phyloP scores from a whole-genome alignment of 2,113 vertebrate species.

The Pseudorasbora parva region DNA sequence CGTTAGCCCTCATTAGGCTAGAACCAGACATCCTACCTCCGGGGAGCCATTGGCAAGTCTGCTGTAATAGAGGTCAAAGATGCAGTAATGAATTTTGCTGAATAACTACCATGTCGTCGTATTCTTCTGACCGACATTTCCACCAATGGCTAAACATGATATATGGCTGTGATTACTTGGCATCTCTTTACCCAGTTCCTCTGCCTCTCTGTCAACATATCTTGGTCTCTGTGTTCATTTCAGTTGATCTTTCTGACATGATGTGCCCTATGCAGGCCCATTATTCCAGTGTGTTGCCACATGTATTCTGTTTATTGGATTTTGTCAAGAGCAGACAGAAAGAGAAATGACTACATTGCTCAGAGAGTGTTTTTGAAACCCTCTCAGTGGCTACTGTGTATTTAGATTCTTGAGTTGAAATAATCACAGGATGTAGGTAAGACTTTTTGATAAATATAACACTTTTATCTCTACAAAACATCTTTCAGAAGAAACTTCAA shows the following conservation, averaged over 20 bases:
- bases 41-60: constrained; percentile 48
- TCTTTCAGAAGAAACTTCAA: constrained; percentile 26
- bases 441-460: constrained; percentile 1
- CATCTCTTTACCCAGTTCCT: constrained; percentile 25
- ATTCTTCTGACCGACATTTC: constrained; percentile 53
- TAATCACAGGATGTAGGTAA: constrained; percentile 34
- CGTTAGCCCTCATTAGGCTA: constrained; percentile 55
- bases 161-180: constrained; percentile 48
- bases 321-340: constrained; percentile 27
- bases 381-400: neutral
- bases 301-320: constrained; percentile 43
- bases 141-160: constrained; percentile 48
- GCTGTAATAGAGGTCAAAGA: constrained; percentile 63
- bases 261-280: constrained; percentile 12
- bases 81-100: constrained; percentile 56
- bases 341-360: constrained; percentile 31
- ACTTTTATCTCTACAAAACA: constrained; percentile 49
- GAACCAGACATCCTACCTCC: constrained; percentile 51
- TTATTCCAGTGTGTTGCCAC: constrained; percentile 43
- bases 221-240: constrained; percentile 13
- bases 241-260: constrained; percentile 28
- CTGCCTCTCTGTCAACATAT: constrained; percentile 25
- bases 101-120: constrained; percentile 39
- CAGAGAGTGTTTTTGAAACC: constrained; percentile 29
- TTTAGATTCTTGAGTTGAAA: constrained; percentile 33